phyloP scores from a whole-genome alignment of 1,140 invertebrate species.

The Brachionus plicatilis region DNA sequence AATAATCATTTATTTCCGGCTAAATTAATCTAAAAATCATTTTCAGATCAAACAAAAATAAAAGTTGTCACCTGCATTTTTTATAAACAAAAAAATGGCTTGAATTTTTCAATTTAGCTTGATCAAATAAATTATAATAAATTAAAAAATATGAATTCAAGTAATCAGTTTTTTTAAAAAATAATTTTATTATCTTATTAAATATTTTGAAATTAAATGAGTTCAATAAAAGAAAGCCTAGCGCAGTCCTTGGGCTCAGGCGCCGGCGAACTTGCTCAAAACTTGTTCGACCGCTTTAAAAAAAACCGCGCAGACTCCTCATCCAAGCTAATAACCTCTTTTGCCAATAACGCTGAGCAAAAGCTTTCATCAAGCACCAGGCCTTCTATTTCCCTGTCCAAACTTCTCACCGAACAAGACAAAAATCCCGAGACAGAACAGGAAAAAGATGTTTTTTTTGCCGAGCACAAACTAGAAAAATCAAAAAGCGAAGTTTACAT shows the following conservation, averaged over 20 bases:
- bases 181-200: neutral
- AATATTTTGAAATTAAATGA: neutral
- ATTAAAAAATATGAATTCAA: neutral
- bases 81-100: neutral
- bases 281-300: neutral
- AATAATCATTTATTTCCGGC: no score
- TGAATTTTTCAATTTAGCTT: neutral
- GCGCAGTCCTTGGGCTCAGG: neutral
- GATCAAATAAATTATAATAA: neutral
- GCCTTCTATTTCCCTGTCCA: neutral
- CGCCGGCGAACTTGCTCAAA: neutral
- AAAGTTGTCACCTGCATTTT: neutral
- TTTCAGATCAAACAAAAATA: neutral
- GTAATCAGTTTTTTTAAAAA: neutral
- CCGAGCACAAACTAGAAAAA: neutral
- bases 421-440: no score
- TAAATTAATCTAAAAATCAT: no score
- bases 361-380: neutral
- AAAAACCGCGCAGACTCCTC: neutral
- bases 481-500: neutral
- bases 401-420: neutral
- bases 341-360: neutral
- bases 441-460: neutral
- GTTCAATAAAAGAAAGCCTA: slow-evolving; percentile 12
- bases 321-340: neutral